Percentiles rank a stretch among this genome's conserved stretches.
Conservation (phyloP, 2,888 invertebrate species). For the Fabriciana adippe region DNA sequence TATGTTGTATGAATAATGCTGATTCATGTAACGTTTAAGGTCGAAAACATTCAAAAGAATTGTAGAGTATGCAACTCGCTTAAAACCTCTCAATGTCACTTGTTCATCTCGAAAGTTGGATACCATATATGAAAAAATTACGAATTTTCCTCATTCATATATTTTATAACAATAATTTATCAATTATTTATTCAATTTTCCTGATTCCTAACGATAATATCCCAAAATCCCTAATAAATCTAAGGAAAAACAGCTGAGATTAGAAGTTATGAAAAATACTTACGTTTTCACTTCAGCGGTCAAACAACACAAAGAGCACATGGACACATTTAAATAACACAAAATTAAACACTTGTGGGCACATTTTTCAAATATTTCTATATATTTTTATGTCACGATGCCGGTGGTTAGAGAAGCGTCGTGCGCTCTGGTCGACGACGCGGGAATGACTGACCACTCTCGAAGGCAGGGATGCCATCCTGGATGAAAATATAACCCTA, state of each 20-base stretch:
- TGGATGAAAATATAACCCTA: conserved; percentile 40
- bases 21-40: no score
- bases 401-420: conserved; percentile 44
- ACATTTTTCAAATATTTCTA: conserved; percentile 39
- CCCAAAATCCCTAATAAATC: not conserved
- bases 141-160: not conserved
- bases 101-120: no score
- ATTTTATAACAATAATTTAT: not conserved
- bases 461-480: conserved; percentile 57
- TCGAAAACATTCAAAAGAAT: no score
- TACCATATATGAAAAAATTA: not conserved
- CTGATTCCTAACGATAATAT: not conserved
- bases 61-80: no score
- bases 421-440: conserved; percentile 60
- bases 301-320: conserved; percentile 40
- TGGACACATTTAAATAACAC: conserved; percentile 49
- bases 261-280: conserved; percentile 27
- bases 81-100: no score
- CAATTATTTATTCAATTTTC: not conserved
- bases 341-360: conserved; percentile 41
- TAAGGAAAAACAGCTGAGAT: conserved; percentile 6
- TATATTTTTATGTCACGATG: conserved; percentile 51
- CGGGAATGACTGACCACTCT: conserved; percentile 67
- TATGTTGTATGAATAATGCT: no score
- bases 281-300: conserved; percentile 29